These are phyloP conservation scores for Iphiclides podalirius DNA, from an alignment of 2,888 invertebrate genomes.

Conservation along the genomic window DNA sequence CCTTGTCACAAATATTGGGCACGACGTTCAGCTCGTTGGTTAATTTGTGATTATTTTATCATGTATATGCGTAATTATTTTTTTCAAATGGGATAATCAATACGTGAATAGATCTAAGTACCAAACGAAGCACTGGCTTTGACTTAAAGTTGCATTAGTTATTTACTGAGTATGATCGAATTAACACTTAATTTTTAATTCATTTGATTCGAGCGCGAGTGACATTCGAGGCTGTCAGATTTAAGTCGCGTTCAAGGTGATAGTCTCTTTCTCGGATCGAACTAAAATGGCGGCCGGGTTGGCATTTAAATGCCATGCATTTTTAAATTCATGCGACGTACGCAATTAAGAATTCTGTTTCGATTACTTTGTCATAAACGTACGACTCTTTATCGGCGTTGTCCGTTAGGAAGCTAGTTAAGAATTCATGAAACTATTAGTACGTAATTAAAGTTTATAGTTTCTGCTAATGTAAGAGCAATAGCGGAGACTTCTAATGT, in stretches of 20 bases:
- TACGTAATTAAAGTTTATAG: constrained; percentile 54
- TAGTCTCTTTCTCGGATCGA: constrained; percentile 71
- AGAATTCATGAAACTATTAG: constrained; percentile 52
- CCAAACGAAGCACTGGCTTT: too few relatives aligned
- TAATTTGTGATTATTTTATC: too few relatives aligned
- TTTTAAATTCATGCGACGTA: constrained; percentile 74
- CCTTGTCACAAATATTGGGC: too few relatives aligned
- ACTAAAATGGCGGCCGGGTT: constrained; percentile 73
- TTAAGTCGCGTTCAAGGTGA: constrained; percentile 77
- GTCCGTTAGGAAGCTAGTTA: constrained; percentile 60
- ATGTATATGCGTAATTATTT: too few relatives aligned
- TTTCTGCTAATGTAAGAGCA: constrained; percentile 53
- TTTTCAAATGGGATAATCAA: too few relatives aligned
- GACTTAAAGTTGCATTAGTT: too few relatives aligned
- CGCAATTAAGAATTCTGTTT: constrained; percentile 73
- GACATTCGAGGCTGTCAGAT: constrained; percentile 78
- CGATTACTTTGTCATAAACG: constrained; percentile 74
- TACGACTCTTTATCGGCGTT: constrained; percentile 47
- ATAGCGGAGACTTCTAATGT: constrained; percentile 46
- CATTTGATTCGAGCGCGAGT: constrained; percentile 68
- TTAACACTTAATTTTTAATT: constrained; percentile 62
- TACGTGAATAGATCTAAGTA: too few relatives aligned
- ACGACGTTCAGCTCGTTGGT: too few relatives aligned
- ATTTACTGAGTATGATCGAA: constrained; percentile 33
- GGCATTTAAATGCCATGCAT: constrained; percentile 80